Evolutionary conservation across 2,113 vertebrate genomes (phyloP).

Genomic region (Myrmecobius fasciatus): DNA sequence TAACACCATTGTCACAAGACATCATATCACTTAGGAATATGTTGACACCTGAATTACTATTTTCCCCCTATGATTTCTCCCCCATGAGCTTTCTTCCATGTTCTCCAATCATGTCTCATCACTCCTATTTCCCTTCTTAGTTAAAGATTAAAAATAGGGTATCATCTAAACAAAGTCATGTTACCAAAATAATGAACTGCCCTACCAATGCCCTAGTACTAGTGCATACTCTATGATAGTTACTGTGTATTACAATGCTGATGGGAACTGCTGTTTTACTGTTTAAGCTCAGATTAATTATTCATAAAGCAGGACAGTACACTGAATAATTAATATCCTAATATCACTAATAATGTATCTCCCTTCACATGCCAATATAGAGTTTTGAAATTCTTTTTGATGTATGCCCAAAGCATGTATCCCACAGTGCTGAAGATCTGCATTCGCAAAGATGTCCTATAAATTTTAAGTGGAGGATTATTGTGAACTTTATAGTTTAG

Average conservation of each 20-base stretch:
- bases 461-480: conserved; percentile 42
- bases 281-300: conserved; percentile 58
- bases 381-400: conserved; percentile 75
- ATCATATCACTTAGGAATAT: not conserved
- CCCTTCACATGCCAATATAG: conserved; percentile 54
- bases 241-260: conserved; percentile 27
- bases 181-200: conserved; percentile 33
- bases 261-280: conserved; percentile 45
- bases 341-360: conserved; percentile 60
- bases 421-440: conserved; percentile 44
- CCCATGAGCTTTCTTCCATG: not conserved
- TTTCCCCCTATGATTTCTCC: not conserved
- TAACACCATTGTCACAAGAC: not conserved
- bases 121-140: not conserved
- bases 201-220: not conserved
- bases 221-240: conserved; percentile 4
- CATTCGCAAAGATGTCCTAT: conserved; percentile 50
- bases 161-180: conserved; percentile 6
- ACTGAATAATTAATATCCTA: conserved; percentile 67
- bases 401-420: conserved; percentile 42
- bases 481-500: conserved; percentile 39
- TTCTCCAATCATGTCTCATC: not conserved
- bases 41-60: not conserved
- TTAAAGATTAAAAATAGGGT: not conserved
- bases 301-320: conserved; percentile 58